Conservation (phyloP, 2,888 invertebrate genomes). For the Vandiemenella viatica region DNA sequence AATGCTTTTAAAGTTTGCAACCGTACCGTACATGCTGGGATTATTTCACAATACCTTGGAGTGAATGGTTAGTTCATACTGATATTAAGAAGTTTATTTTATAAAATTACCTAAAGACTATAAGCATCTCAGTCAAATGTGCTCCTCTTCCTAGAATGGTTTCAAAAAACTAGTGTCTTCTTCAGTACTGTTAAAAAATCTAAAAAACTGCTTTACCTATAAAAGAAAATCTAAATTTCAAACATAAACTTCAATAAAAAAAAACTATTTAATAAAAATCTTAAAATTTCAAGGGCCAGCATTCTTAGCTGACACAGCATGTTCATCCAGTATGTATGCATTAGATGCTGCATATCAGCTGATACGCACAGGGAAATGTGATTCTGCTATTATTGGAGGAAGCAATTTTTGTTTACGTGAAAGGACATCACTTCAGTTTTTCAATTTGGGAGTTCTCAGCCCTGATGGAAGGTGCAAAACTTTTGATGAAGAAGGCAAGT, state of each 20-base stretch:
- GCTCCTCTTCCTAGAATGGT: too few species aligned
- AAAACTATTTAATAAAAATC: neutral
- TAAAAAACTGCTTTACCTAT: too few species aligned
- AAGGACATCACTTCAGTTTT: neutral
- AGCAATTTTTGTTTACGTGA: neutral
- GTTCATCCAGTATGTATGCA: neutral
- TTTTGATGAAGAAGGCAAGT: slow-evolving; percentile 1
- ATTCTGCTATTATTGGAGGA: neutral
- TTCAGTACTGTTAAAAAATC: too few species aligned
- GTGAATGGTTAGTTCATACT: too few species aligned
- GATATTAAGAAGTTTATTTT: too few species aligned
- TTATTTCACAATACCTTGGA: too few species aligned
- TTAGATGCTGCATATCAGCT: neutral
- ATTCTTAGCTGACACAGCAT: neutral
- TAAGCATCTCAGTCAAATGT: too few species aligned
- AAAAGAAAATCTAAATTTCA: neutral
- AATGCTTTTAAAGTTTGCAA: too few species aligned
- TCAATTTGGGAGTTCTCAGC: neutral
- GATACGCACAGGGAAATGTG: neutral
- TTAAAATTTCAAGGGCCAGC: neutral
- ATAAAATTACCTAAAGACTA: too few species aligned
- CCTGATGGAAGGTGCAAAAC: neutral
- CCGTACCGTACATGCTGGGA: too few species aligned
- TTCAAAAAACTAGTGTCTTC: too few species aligned
- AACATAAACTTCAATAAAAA: neutral